phyloP scores from a whole-genome alignment of 2,888 invertebrate genomes.

The Asteroscopus sphinx region DNA sequence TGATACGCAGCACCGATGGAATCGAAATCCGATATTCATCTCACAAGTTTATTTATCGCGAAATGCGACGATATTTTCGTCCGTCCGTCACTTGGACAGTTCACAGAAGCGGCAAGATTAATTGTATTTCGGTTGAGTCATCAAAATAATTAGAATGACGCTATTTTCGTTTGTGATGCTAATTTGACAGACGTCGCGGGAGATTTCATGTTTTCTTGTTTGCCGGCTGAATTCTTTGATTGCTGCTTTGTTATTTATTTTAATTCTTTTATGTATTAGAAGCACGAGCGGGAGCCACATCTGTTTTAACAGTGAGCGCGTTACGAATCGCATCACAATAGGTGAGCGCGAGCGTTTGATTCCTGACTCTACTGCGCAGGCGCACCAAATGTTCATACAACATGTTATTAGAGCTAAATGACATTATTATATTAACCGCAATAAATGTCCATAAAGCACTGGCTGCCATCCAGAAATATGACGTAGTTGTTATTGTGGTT shows the following conservation, averaged over 20 bases:
- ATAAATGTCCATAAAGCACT: conserved; percentile 80
- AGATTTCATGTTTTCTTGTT: conserved; percentile 85
- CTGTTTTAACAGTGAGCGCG: conserved; percentile 58
- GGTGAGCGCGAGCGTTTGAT: conserved; percentile 42
- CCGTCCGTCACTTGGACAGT: conserved; percentile 89
- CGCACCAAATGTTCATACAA: conserved; percentile 46
- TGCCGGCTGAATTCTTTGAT: conserved; percentile 82
- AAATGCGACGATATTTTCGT: conserved; percentile 89
- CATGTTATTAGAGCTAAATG: conserved; percentile 66
- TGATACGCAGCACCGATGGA: conserved; percentile 89
- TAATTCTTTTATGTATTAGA: conserved; percentile 60
- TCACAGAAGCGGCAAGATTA: conserved; percentile 89
- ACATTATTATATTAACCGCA: conserved; percentile 68
- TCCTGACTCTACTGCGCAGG: conserved; percentile 32
- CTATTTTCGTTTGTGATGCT: conserved; percentile 89
- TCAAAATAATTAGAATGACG: conserved; percentile 90
- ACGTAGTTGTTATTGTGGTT: conserved; percentile 73
- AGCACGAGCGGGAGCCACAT: conserved; percentile 57
- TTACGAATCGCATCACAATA: conserved; percentile 53
- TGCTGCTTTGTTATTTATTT: conserved; percentile 80
- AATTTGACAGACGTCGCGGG: conserved; percentile 90
- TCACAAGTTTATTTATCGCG: conserved; percentile 87
- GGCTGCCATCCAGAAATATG: conserved; percentile 81
- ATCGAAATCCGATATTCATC: conserved; percentile 88
- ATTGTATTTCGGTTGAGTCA: conserved; percentile 90